phyloP scores from a whole-genome alignment of 2,113 vertebrate genomes.

The Erinaceus europaeus region DNA sequence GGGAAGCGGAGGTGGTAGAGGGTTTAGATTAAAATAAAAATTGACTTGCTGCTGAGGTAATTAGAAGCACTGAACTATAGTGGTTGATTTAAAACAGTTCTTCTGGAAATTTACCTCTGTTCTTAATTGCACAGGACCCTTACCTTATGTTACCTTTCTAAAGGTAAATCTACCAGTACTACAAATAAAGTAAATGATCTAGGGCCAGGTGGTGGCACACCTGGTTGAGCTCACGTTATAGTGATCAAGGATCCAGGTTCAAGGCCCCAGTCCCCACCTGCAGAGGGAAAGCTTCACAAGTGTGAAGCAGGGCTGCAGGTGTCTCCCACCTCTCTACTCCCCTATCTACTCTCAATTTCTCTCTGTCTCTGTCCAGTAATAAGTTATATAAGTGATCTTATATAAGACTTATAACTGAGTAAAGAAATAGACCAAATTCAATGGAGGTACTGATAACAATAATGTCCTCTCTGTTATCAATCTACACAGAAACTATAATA shows the following conservation, averaged over 20 bases:
- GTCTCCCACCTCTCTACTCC: too few species aligned
- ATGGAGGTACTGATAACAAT: not conserved
- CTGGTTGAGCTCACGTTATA: too few species aligned
- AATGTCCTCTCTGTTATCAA: not conserved
- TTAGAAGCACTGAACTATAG: not conserved
- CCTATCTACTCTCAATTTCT: too few species aligned
- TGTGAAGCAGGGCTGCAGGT: too few species aligned
- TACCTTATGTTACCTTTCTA: not conserved
- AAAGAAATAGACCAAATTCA: not conserved
- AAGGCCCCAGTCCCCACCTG: too few species aligned
- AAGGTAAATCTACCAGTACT: not conserved
- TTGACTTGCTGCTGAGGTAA: not conserved
- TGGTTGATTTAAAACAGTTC: not conserved
- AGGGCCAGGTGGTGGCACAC: too few species aligned
- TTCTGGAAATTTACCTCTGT: not conserved
- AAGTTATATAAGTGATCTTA: too few species aligned
- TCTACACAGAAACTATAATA: constrained; percentile 20
- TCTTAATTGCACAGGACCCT: not conserved
- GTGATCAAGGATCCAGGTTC: too few species aligned
- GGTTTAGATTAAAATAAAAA: not conserved
- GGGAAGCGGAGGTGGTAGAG: not conserved
- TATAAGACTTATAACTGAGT: not conserved
- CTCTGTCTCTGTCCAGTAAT: too few species aligned
- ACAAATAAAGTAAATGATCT: constrained; percentile 3
- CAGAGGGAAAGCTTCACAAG: too few species aligned